Percentiles rank a stretch among this genome's conserved stretches.
phyloP scores from a whole-genome alignment of 2,113 vertebrate species.

The Synodontis membranacea region DNA sequence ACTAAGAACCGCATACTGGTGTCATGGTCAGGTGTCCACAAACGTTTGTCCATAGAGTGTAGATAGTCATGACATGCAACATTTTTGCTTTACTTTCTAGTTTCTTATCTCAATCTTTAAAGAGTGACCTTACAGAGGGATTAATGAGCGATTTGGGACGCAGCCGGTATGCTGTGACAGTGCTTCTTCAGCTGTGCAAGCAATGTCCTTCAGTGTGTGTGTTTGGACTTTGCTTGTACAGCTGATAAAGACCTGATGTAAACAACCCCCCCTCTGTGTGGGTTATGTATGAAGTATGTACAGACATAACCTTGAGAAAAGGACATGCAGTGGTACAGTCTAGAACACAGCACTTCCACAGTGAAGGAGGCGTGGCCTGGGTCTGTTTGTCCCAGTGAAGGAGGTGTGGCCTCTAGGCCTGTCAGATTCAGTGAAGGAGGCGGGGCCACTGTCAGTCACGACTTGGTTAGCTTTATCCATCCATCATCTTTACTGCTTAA shows the following conservation, averaged over 20 bases:
- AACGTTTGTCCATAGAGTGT: too few species aligned
- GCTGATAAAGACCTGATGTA: constrained; percentile 22
- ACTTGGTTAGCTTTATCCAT: too few species aligned
- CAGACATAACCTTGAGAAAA: constrained; percentile 14
- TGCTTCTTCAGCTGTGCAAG: constrained; percentile 23
- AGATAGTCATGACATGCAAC: too few species aligned
- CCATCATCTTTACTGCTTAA: too few species aligned
- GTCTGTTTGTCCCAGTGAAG: not conserved
- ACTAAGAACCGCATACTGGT: too few species aligned
- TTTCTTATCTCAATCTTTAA: not conserved
- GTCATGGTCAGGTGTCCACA: too few species aligned
- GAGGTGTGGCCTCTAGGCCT: not conserved
- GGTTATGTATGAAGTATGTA: not conserved
- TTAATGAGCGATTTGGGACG: not conserved
- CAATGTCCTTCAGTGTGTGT: not conserved
- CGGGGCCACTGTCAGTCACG: not conserved
- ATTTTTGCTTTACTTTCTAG: too few species aligned
- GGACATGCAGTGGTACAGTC: not conserved
- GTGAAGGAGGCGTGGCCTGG: not conserved
- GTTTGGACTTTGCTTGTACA: constrained; percentile 20
- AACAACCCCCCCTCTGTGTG: not conserved
- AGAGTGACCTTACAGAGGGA: not conserved
- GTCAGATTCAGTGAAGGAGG: not conserved
- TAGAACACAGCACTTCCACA: not conserved
- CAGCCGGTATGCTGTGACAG: not conserved